Conservation (phyloP, 2,888 invertebrate genomes). For the Cheilosia grossa region DNA sequence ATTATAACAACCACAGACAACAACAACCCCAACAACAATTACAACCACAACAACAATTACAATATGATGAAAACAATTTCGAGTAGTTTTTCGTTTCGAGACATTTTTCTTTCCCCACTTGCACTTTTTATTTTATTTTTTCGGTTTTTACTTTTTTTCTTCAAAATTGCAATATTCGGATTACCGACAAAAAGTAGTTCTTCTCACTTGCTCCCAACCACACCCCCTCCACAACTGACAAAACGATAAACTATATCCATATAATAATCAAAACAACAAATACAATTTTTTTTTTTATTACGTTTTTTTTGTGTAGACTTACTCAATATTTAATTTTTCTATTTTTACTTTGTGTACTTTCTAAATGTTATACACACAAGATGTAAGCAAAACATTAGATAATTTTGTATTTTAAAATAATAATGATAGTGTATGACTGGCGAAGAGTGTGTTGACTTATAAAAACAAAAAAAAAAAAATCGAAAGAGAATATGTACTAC, state of each 20-base stretch:
- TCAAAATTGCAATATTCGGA: slow-evolving; percentile 10
- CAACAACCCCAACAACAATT: slow-evolving; percentile 50
- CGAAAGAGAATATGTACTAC: slow-evolving; percentile 5
- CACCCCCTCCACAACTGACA: slow-evolving; percentile 24
- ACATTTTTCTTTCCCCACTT: slow-evolving; percentile 12
- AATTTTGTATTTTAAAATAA: slow-evolving; percentile 64
- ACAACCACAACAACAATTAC: slow-evolving; percentile 39
- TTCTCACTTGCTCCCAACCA: background rate
- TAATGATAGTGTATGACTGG: slow-evolving; percentile 74
- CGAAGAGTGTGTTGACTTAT: slow-evolving; percentile 74
- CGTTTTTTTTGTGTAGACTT: slow-evolving; percentile 51
- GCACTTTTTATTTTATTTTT: slow-evolving; percentile 10
- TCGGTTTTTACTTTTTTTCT: slow-evolving; percentile 2
- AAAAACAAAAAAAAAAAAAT: slow-evolving; percentile 12
- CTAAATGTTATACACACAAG: slow-evolving; percentile 52
- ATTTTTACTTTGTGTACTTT: slow-evolving; percentile 68
- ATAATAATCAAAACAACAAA: slow-evolving; percentile 33
- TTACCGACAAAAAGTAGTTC: slow-evolving; percentile 13
- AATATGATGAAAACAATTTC: slow-evolving; percentile 57
- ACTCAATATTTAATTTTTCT: slow-evolving; percentile 57
- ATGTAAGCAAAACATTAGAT: slow-evolving; percentile 70
- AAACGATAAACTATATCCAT: slow-evolving; percentile 31
- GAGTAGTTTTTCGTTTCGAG: slow-evolving; percentile 51
- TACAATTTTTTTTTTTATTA: slow-evolving; percentile 2
- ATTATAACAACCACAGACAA: slow-evolving; percentile 55